Evolutionary conservation across 2,113 vertebrate species (phyloP).

Genomic region (Octodon degus): DNA sequence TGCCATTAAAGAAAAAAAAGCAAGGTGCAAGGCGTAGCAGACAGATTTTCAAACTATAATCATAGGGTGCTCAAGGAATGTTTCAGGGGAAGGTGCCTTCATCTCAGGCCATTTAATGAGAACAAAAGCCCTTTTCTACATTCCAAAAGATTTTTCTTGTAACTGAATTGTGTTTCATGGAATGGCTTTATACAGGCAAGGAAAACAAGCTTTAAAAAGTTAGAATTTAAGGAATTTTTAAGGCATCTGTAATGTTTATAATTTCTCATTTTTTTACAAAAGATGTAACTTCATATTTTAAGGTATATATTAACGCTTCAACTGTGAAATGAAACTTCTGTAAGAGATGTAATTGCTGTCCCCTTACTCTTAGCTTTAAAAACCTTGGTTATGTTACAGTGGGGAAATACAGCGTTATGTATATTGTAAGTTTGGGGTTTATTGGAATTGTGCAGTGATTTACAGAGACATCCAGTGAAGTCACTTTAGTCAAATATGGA

Average conservation of each 20-base stretch:
- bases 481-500: not conserved
- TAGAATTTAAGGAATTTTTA: conserved; percentile 61
- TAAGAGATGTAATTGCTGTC: conserved; percentile 9
- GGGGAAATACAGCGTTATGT: not conserved
- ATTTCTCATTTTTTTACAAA: conserved; percentile 47
- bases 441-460: conserved; percentile 43
- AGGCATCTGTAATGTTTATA: conserved; percentile 40
- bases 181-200: conserved; percentile 43
- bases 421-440: not conserved
- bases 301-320: conserved; percentile 7
- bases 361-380: conserved; percentile 13
- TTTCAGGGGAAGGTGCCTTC: not conserved
- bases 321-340: not conserved
- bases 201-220: conserved; percentile 53
- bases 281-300: not conserved
- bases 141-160: conserved; percentile 44
- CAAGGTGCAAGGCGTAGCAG: not conserved
- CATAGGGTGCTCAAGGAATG: not conserved
- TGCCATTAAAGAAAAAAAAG: not conserved
- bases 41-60: not conserved
- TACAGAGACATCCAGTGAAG: not conserved
- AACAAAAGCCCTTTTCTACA: conserved; percentile 10
- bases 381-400: conserved; percentile 23
- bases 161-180: conserved; percentile 43
- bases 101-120: not conserved